phyloP scores from a whole-genome alignment of 2,888 invertebrate species.

The Griposia aprilina region DNA sequence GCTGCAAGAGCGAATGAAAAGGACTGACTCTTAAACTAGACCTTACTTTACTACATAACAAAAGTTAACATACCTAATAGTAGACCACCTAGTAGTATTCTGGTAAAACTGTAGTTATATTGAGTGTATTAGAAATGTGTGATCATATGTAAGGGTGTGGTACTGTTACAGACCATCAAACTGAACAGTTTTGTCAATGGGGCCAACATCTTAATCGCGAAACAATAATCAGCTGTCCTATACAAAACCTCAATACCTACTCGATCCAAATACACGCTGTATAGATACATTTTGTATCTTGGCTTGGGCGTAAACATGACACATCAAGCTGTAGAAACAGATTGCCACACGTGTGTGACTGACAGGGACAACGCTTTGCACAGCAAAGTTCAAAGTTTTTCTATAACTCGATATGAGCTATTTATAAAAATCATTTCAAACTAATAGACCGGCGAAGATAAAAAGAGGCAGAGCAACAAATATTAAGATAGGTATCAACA shows the following conservation, averaged over 20 bases:
- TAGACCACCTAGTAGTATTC: too few species aligned
- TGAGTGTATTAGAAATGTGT: too few species aligned
- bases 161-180: too few species aligned
- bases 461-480: constrained; percentile 1
- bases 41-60: too few species aligned
- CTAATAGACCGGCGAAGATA: not conserved
- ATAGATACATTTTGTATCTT: not conserved
- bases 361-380: not conserved
- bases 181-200: too few species aligned
- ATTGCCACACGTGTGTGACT: not conserved
- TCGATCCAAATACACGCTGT: not conserved
- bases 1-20: too few species aligned
- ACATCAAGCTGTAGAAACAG: not conserved
- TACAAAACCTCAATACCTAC: not conserved
- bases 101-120: too few species aligned
- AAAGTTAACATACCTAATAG: not conserved
- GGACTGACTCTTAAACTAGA: too few species aligned
- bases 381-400: not conserved
- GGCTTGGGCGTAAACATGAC: not conserved
- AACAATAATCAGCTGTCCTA: not conserved
- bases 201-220: not conserved
- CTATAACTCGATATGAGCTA: not conserved
- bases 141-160: too few species aligned
- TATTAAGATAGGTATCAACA: not conserved
- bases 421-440: not conserved